Percentiles rank a stretch among this genome's conserved stretches.
Conservation (phyloP, 2,113 vertebrate genomes). For the Clinocottus analis region DNA sequence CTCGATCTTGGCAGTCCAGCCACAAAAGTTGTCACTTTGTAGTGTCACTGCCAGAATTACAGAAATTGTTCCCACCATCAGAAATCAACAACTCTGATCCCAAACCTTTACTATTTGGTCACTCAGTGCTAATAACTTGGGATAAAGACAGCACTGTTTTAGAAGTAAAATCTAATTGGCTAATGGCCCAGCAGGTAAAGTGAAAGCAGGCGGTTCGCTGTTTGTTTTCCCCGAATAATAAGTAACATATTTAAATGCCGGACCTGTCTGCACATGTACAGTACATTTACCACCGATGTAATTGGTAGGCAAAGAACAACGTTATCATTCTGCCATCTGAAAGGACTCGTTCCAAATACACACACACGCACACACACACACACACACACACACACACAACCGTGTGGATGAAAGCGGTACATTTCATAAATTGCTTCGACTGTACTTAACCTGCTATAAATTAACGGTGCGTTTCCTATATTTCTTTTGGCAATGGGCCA, state of each 20-base stretch:
- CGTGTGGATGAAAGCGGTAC: slow-evolving; percentile 47
- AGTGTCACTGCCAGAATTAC: neutral
- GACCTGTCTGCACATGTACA: slow-evolving; percentile 47
- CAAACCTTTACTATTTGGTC: neutral
- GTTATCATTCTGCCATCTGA: slow-evolving; percentile 62
- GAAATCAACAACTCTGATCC: neutral
- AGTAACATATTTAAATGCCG: slow-evolving; percentile 29
- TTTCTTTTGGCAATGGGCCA: slow-evolving; percentile 66
- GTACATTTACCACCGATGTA: slow-evolving; percentile 32
- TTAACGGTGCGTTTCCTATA: slow-evolving; percentile 63
- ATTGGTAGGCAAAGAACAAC: slow-evolving; percentile 44
- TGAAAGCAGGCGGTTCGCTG: slow-evolving; percentile 7
- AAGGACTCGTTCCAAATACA: slow-evolving; percentile 16
- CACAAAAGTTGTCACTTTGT: neutral
- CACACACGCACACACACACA: slow-evolving; percentile 6
- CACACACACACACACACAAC: slow-evolving; percentile 3
- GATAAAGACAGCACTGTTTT: neutral
- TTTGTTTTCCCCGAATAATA: slow-evolving; percentile 43
- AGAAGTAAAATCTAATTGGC: neutral
- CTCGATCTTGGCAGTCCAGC: neutral
- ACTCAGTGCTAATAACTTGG: neutral
- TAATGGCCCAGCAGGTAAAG: neutral
- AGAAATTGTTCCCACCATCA: neutral
- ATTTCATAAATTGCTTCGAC: slow-evolving; percentile 39
- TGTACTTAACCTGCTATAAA: slow-evolving; percentile 63